Conservation (phyloP, 1,140 invertebrate genomes). For the Zelostemma sp. region DNA sequence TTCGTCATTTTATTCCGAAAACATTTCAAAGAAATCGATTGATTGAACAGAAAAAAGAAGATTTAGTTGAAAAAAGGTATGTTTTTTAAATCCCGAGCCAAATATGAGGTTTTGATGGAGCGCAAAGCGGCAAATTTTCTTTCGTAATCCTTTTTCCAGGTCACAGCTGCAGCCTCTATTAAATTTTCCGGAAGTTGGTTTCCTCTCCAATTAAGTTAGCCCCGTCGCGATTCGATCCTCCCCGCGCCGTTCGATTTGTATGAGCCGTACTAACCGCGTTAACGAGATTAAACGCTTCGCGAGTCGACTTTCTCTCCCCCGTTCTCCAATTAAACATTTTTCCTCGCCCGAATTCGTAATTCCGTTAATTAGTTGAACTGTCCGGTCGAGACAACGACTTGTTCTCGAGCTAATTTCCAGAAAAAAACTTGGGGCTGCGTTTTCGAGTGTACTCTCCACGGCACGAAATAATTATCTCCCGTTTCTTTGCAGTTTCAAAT, state of each 20-base stretch:
- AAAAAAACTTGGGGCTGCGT: background rate
- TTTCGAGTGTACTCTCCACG: too few relatives aligned
- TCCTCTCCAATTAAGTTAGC: constrained; percentile 8
- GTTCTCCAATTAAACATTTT: constrained; percentile 41
- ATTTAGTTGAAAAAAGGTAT: too few relatives aligned
- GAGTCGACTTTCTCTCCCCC: constrained; percentile 13
- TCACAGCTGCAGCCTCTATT: constrained; percentile 2
- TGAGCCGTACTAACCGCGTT: constrained; percentile 50
- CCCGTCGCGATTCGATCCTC: constrained; percentile 10
- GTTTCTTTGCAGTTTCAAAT: too few relatives aligned
- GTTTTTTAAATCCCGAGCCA: background rate
- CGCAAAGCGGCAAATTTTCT: background rate
- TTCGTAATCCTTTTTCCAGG: constrained; percentile 5
- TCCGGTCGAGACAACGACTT: constrained; percentile 37
- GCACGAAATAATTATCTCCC: background rate
- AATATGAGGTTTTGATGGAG: background rate
- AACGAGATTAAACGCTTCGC: constrained; percentile 53
- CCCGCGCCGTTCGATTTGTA: constrained; percentile 38
- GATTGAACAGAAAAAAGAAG: too few relatives aligned
- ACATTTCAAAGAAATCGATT: too few relatives aligned
- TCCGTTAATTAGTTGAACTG: constrained; percentile 48
- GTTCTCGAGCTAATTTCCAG: constrained; percentile 6
- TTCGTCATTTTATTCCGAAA: too few relatives aligned
- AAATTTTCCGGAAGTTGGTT: constrained; percentile 7
- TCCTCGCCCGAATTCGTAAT: constrained; percentile 33